Evolutionary conservation across 1,140 invertebrate species (phyloP).

Genomic region (Adoxophyes honmai): DNA sequence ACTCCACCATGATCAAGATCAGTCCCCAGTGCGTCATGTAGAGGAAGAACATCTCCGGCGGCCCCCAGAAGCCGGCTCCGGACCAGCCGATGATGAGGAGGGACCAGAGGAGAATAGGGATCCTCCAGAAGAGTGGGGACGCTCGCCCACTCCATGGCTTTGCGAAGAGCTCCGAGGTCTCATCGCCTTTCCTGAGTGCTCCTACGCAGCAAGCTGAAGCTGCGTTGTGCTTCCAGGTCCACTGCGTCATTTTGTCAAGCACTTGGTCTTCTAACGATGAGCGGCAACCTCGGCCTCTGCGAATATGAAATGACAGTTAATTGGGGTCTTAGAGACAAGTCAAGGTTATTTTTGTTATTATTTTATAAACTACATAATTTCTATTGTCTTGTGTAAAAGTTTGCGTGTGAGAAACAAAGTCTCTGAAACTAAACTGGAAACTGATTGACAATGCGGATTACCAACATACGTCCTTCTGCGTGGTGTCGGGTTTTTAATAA

Average conservation of each 20-base stretch:
- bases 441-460: no score
- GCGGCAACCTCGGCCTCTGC: no score
- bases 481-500: no score
- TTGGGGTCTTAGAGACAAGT: no score
- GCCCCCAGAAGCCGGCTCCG: slow-evolving; percentile 52
- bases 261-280: no score
- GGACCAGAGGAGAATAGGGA: slow-evolving; percentile 59
- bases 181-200: slow-evolving; percentile 37
- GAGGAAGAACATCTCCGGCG: slow-evolving; percentile 49
- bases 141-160: slow-evolving; percentile 41
- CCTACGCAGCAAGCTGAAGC: slow-evolving; percentile 43
- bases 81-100: slow-evolving; percentile 42
- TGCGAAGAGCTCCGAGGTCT: slow-evolving; percentile 40
- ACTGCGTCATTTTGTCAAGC: slow-evolving; percentile 35
- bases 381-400: no score
- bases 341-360: no score
- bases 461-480: no score
- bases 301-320: slow-evolving; percentile 12
- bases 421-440: no score
- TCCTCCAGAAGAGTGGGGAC: slow-evolving; percentile 55
- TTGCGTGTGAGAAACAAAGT: no score
- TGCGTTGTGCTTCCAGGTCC: slow-evolving; percentile 30
- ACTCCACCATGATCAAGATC: slow-evolving; percentile 50
- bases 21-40: slow-evolving; percentile 73
- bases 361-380: no score